These are phyloP conservation scores for Sus cebifrons DNA, from an alignment of 2,797 vertebrate genomes.

Conservation along the genomic window DNA sequence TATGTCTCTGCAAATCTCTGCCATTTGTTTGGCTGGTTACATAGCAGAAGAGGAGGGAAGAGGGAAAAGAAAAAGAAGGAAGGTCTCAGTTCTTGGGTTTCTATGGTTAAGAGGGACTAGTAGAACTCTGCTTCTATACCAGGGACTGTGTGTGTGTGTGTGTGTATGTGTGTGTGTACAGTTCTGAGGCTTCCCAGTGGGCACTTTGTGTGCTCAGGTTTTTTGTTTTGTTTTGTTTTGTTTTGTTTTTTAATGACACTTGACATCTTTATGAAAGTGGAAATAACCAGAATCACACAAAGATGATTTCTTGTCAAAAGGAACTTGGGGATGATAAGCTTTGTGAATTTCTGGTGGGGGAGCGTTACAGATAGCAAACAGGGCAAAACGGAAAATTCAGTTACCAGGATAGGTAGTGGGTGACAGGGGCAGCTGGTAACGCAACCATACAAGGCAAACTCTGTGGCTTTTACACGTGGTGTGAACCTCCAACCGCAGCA, in stretches of 20 bases:
- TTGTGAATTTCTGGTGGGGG: not conserved
- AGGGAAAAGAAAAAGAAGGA: not conserved
- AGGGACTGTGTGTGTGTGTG: not conserved
- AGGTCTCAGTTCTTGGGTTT: conserved; percentile 2
- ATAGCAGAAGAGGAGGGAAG: not conserved
- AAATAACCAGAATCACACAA: conserved; percentile 54
- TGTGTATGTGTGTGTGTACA: no score
- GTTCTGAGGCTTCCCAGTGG: not conserved
- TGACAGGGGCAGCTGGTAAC: not conserved
- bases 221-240: no score
- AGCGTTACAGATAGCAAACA: not conserved
- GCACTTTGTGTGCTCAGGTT: not conserved
- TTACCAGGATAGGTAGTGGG: not conserved
- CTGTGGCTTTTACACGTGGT: not conserved
- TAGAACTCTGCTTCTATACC: not conserved
- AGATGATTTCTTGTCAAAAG: conserved; percentile 37
- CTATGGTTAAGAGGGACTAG: not conserved
- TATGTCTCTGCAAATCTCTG: not conserved
- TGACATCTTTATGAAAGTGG: not conserved
- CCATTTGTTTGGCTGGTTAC: not conserved
- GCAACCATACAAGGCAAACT: not conserved
- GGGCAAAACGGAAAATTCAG: not conserved
- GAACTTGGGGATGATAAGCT: not conserved
- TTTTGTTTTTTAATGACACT: not conserved
- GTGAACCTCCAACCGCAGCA: not conserved